Evolutionary conservation across 2,888 invertebrate species (phyloP), one percentile per base, ranked within the genome.

Genomic region (Elmis aenea): DNA sequence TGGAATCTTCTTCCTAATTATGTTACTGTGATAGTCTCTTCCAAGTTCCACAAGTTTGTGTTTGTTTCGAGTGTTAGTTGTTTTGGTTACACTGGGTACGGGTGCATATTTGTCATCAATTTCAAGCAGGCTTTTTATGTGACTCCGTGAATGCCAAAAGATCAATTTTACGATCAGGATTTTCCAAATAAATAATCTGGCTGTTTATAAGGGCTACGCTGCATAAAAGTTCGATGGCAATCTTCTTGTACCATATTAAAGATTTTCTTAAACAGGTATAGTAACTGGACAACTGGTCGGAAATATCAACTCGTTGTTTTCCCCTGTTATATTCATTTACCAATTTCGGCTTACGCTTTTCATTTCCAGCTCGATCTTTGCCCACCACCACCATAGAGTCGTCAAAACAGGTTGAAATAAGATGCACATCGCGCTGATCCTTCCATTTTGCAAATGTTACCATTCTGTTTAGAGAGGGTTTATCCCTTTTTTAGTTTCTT

Each of bases 371-470:
- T 3, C 11, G 2, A n/a, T n/a, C n/a, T n/a, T n/a, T n/a, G 9
- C 3, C 4, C 2, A 26, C 5, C 3, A 2, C 15, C 4, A 13
- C 14, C 15, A 3, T 13, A 14, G 9, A 9, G 9, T 13, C 13
- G 4, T 2, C n/a, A 13, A 12, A 6, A 2, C 13, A 12, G 3
- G 5, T 25, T 12, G 10, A 3, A 3, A 25, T 4, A 11, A 25
- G 11, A 6, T 12, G 3, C 3, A 25, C 25, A 25, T 25, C 25
- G 3, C 26, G 3, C 9, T 26, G 13, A 9, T 12, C 13, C n/a
- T n/a, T 26, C 26, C 13, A 26, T 26, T 26, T 26, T 3, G 15
- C n/a, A 25, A 25, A 13, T 25, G 25, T 10, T 2, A 25, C 13
- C 3, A 2, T 3, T 25, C 13, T 25, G 6, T 13, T 25, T 3